phyloP scores from a whole-genome alignment of 1,140 invertebrate species.

The Drosophila kikkawai region DNA sequence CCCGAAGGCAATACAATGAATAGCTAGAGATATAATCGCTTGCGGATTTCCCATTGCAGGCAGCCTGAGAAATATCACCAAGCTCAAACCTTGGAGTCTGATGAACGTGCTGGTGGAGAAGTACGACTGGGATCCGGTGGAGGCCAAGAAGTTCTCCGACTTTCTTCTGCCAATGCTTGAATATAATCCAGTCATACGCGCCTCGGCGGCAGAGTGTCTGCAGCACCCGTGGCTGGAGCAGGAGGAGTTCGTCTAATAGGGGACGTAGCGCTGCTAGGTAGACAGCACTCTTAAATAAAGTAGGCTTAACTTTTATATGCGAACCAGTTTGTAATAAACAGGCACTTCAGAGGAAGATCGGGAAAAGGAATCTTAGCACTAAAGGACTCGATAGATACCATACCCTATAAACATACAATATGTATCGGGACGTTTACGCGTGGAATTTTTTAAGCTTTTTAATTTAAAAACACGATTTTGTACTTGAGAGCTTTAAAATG shows the following conservation, averaged over 20 bases:
- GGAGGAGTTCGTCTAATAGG: constrained; percentile 78
- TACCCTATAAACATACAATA: constrained; percentile 15
- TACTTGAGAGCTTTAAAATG: constrained; percentile 78
- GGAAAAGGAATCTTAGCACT: constrained; percentile 27
- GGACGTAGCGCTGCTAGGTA: constrained; percentile 1
- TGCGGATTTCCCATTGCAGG: constrained; percentile 85
- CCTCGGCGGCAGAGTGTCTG: constrained; percentile 96
- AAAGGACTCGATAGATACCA: constrained; percentile 31
- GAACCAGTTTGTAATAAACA: constrained; percentile 43
- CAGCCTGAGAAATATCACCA: constrained; percentile 95
- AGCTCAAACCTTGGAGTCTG: constrained; percentile 97
- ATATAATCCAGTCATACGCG: constrained; percentile 96
- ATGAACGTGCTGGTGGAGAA: constrained; percentile 97
- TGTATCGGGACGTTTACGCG: constrained; percentile 25
- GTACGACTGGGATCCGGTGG: constrained; percentile 95
- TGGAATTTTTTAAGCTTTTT: constrained; percentile 76
- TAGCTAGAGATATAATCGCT: not conserved
- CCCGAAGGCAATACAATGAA: constrained; percentile 73
- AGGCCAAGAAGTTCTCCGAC: constrained; percentile 95
- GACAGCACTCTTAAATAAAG: constrained; percentile 14
- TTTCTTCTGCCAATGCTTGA: constrained; percentile 98
- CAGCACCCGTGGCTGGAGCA: constrained; percentile 96
- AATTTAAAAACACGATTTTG: constrained; percentile 69
- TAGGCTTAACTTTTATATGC: constrained; percentile 65
- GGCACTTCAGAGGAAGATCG: not conserved